Evolutionary conservation across 2,888 invertebrate species (phyloP).

Genomic region (Acrobeloides nanus): DNA sequence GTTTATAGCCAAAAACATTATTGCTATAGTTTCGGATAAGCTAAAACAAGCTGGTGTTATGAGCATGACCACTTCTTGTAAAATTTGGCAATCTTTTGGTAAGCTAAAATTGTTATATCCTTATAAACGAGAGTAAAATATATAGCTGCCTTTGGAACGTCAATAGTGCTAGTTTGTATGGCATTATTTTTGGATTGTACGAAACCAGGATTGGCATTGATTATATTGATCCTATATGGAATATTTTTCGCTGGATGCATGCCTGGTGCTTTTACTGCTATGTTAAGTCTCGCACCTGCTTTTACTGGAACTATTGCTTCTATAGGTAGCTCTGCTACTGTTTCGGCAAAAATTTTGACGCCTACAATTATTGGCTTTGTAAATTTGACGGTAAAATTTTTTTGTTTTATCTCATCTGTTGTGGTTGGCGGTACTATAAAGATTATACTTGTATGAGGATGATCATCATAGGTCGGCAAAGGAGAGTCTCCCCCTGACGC

Average conservation of each 20-base stretch:
- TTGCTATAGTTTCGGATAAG: conserved; percentile 21
- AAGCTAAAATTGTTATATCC: conserved; percentile 9
- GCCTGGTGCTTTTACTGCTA: conserved; percentile 32
- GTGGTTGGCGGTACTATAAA: too few relatives aligned
- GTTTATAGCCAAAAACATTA: conserved; percentile 25
- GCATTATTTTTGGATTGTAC: conserved; percentile 37
- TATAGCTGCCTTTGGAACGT: conserved; percentile 16
- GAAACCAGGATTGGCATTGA: conserved; percentile 24
- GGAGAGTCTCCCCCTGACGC: too few relatives aligned
- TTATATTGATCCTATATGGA: conserved; percentile 31
- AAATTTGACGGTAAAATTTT: too few relatives aligned
- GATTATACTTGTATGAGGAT: too few relatives aligned
- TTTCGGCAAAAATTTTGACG: too few relatives aligned
- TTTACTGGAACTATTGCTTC: conserved; percentile 42
- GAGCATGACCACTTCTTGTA: conserved; percentile 21
- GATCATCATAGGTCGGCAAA: too few relatives aligned
- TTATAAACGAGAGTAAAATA: not conserved
- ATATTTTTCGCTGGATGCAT: conserved; percentile 14
- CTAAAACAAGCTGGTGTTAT: conserved; percentile 19
- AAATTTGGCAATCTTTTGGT: conserved; percentile 28
- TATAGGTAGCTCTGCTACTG: too few relatives aligned
- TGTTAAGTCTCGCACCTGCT: conserved; percentile 33
- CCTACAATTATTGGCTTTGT: too few relatives aligned
- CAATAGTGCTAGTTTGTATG: conserved; percentile 22
- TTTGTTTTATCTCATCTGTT: too few relatives aligned